A percentile compares a stretch with the other conserved stretches of the same genome.
Conservation (phyloP, 2,888 invertebrate genomes). For the Cerastoderma edule region DNA sequence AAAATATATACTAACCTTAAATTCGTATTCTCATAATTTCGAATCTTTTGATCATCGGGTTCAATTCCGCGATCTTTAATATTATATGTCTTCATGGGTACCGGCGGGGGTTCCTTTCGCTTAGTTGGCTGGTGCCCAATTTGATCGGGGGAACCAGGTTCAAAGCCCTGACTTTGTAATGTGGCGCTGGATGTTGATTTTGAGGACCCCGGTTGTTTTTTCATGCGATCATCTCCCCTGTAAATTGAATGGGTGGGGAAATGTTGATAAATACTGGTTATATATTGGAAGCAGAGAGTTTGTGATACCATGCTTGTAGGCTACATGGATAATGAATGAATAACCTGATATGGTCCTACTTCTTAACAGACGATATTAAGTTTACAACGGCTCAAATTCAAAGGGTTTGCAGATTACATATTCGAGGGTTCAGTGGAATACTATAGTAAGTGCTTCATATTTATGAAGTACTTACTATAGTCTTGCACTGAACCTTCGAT, state of each 20-base stretch:
- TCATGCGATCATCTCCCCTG: constrained; percentile 40
- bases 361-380: no score
- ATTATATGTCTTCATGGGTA: constrained; percentile 76
- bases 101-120: constrained; percentile 77
- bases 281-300: neutral
- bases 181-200: constrained; percentile 40
- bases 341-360: no score
- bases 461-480: no score
- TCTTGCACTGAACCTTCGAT: no score
- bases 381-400: no score
- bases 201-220: constrained; percentile 26
- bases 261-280: constrained; percentile 17
- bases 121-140: constrained; percentile 23
- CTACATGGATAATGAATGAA: no score
- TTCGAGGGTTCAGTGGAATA: no score
- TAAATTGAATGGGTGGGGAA: constrained; percentile 26
- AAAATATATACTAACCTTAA: constrained; percentile 25
- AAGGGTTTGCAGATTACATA: no score
- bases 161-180: constrained; percentile 39
- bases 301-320: constrained; percentile 17
- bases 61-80: constrained; percentile 74
- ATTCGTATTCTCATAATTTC: constrained; percentile 78
- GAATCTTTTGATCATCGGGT: constrained; percentile 75
- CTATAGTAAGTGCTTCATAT: no score
- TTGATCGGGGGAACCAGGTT: constrained; percentile 28